A percentile compares a stretch with the other conserved stretches of the same genome.
phyloP scores from a whole-genome alignment of 1,140 invertebrate genomes.

The Rhysida immarginata region DNA sequence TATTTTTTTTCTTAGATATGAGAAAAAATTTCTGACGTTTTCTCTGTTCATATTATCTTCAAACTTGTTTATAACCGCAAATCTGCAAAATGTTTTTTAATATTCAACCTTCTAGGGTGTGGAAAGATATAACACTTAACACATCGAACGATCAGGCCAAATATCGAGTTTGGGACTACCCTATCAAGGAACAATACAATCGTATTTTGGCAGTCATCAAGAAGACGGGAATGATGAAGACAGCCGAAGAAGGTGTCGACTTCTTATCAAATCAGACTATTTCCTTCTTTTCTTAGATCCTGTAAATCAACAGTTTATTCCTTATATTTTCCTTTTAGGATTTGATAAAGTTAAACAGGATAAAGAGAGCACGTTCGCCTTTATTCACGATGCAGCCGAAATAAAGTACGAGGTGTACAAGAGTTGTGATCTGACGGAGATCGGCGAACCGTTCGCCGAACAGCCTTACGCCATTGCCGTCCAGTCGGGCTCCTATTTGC shows the following conservation, averaged over 20 bases:
- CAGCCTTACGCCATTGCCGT: conserved; percentile 75
- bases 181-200: conserved; percentile 75
- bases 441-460: conserved; percentile 75
- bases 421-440: conserved; percentile 70
- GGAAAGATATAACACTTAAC: conserved; percentile 76
- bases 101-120: conserved; percentile 56
- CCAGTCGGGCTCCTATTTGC: conserved; percentile 63
- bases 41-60: too few relatives aligned
- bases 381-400: conserved; percentile 73
- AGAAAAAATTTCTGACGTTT: too few relatives aligned
- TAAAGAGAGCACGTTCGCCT: conserved; percentile 61
- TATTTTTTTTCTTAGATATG: too few relatives aligned
- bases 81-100: too few relatives aligned
- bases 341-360: conserved; percentile 3
- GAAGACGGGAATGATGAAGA: conserved; percentile 49
- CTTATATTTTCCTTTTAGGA: conserved; percentile 1
- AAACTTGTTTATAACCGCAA: too few relatives aligned
- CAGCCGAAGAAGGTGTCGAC: conserved; percentile 50
- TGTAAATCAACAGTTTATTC: too few relatives aligned
- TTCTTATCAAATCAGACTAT: too few relatives aligned
- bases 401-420: conserved; percentile 64
- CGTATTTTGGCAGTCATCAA: conserved; percentile 71
- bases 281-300: too few relatives aligned
- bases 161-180: conserved; percentile 83
- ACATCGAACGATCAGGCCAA: conserved; percentile 52